phyloP scores from a whole-genome alignment of 2,113 vertebrate genomes.

The Lynx canadensis region DNA sequence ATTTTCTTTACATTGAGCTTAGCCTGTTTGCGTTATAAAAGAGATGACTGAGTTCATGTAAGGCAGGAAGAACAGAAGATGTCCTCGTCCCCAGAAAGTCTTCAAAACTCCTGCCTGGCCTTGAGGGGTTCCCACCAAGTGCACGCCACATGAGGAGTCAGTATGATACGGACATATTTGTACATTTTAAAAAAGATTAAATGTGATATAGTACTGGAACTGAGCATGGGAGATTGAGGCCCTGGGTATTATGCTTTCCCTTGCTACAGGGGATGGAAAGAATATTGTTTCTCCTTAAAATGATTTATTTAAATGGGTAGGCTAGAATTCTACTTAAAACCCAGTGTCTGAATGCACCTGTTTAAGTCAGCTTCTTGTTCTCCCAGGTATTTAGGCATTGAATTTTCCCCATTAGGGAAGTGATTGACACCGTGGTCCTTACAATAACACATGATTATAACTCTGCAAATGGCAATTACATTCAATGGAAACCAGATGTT shows the following conservation, averaged over 20 bases:
- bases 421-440: slow-evolving; percentile 94
- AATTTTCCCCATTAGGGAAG: slow-evolving; percentile 90
- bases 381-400: slow-evolving; percentile 90
- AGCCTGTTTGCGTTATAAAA: not conserved
- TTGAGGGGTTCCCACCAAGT: not conserved
- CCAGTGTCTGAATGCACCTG: slow-evolving; percentile 90
- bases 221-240: slow-evolving; percentile 63
- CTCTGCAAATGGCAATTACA: slow-evolving; percentile 94
- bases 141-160: slow-evolving; percentile 9
- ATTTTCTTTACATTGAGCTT: slow-evolving; percentile 28
- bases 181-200: slow-evolving; percentile 68
- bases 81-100: slow-evolving; percentile 26
- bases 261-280: slow-evolving; percentile 83
- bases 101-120: slow-evolving; percentile 33
- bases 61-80: slow-evolving; percentile 19
- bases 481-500: slow-evolving; percentile 94
- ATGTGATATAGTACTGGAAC: slow-evolving; percentile 68
- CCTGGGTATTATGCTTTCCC: slow-evolving; percentile 76
- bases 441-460: slow-evolving; percentile 96
- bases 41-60: not conserved
- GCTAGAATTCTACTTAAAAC: slow-evolving; percentile 87
- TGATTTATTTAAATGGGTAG: slow-evolving; percentile 90
- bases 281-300: slow-evolving; percentile 87
- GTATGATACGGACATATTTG: slow-evolving; percentile 2
- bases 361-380: slow-evolving; percentile 89